A percentile compares a stretch with the other conserved stretches of the same genome.
Conservation (phyloP, 2,888 invertebrate species). For the Torymus tubicola region DNA sequence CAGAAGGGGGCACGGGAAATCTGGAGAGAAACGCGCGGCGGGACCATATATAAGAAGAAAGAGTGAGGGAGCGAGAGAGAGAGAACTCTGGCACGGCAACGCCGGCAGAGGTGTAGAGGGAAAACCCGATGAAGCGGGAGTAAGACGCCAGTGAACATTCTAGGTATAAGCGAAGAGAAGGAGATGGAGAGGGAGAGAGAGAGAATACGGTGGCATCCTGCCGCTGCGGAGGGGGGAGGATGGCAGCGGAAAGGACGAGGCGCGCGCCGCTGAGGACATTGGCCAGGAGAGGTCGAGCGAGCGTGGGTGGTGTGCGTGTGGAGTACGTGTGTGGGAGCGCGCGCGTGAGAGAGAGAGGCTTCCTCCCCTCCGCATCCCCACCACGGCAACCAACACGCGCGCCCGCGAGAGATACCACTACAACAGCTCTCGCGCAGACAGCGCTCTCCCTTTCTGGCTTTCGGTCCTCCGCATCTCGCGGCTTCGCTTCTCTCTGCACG, state of each 20-base stretch:
- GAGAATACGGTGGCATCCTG: slow-evolving; percentile 8
- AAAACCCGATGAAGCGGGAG: slow-evolving; percentile 37
- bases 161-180: slow-evolving; percentile 21
- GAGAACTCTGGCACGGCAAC: slow-evolving; percentile 14
- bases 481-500: background rate
- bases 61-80: background rate
- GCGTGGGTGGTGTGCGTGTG: slow-evolving; percentile 38
- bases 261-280: slow-evolving; percentile 53
- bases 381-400: background rate
- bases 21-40: slow-evolving; percentile 19
- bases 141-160: slow-evolving; percentile 53
- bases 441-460: slow-evolving; percentile 13
- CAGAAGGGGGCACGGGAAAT: slow-evolving; percentile 24
- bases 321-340: no score
- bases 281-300: slow-evolving; percentile 56
- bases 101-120: background rate
- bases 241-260: slow-evolving; percentile 42
- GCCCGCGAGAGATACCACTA: background rate
- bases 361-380: background rate
- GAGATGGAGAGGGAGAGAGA: background rate
- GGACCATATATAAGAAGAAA: slow-evolving; percentile 36
- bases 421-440: background rate
- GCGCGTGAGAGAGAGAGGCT: background rate
- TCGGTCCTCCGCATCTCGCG: slow-evolving; percentile 1
- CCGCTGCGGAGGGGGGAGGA: background rate